Base-by-base conservation (phyloP, 2,888 invertebrate genomes). In the Allophyes oxyacanthae region DNA sequence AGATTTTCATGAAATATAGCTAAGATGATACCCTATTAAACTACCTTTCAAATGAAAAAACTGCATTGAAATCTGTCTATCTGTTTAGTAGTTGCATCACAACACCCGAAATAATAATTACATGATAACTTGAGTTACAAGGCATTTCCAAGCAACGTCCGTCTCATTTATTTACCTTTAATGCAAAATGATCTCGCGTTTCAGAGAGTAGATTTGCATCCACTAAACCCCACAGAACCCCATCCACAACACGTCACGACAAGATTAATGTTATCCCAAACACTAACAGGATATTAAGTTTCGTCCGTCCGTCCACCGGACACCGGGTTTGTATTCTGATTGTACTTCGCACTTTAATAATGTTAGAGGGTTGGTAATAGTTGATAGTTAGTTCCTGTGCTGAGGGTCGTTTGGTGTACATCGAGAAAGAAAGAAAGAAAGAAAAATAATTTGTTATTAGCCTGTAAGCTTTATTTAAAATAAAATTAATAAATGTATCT, bases 261-360 rank as follows among this genome's bases (percentile, higher is more conserved):
- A 78, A 78, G 81, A 81, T 81, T 80, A 80, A 81, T 81, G 81
- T 59, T 75, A 61, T 58, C 64, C 74, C 73, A 64, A 75, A 74
- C 72, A 77, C 74, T 77, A 79, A 72, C 77, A 80, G 79, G 81
- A 81, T 81, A 81, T 81, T 81, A 81, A 77, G 76, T 76, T 79
- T 74, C 59, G 64, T 67, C 48, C 60, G 66, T 54, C 61, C 63
- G 62, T 64, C 63, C 72, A 63, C 44, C 43, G 48, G 62, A 68
- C 51, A 53, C 60, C 49, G 46, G 45, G 51, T 64, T 62, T 70
- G 75, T 69, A 70, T 75, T 75, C 63, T 67, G 75, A 75, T 75
- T 72, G 70, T 67, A 58, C 52, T 55, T 52, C 37, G 64, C 57
- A 65, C 67, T 64, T 73, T 73, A 66, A 75, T 75, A 64, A 73